These are phyloP conservation scores for Trichomalopsis sarcophagae DNA, from an alignment of 1,140 invertebrate species.

Conservation along the genomic window DNA sequence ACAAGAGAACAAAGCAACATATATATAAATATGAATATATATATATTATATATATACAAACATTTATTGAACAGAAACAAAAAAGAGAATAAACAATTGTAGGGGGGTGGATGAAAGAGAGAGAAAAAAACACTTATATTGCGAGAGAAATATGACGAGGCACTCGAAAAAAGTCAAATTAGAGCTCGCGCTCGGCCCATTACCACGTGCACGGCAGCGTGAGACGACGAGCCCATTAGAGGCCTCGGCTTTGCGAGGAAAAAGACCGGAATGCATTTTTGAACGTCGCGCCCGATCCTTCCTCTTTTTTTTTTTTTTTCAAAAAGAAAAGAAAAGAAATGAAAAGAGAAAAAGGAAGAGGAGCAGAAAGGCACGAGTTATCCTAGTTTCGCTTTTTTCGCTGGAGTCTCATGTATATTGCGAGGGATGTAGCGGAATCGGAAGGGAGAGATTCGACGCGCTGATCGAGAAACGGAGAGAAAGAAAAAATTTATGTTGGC, in stretches of 20 bases:
- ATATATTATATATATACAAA: conserved; percentile 37
- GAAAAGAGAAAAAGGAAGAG: neutral
- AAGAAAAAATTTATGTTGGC: conserved; percentile 7
- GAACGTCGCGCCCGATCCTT: conserved; percentile 5
- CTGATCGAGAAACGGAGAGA: conserved; percentile 10
- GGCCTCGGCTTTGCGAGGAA: neutral
- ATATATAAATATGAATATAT: conserved; percentile 24
- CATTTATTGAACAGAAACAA: conserved; percentile 37
- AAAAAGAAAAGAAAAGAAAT: neutral
- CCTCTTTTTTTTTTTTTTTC: neutral
- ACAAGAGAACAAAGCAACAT: conserved; percentile 33
- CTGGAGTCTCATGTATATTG: conserved; percentile 38
- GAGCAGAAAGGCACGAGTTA: neutral
- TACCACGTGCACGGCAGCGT: neutral
- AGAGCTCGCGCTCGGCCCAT: neutral
- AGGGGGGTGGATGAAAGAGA: neutral
- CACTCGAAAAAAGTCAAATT: conserved; percentile 42
- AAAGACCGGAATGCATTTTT: conserved; percentile 45
- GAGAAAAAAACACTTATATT: conserved; percentile 32
- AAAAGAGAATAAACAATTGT: neutral
- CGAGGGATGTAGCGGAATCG: conserved; percentile 15
- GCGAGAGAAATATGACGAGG: conserved; percentile 41
- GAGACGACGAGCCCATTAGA: conserved; percentile 19
- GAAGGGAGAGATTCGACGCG: conserved; percentile 32
- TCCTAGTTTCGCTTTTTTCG: conserved; percentile 36